These are phyloP conservation scores for Nephrocerus scutellatus DNA, from an alignment of 2,888 invertebrate genomes.

Conservation along the genomic window DNA sequence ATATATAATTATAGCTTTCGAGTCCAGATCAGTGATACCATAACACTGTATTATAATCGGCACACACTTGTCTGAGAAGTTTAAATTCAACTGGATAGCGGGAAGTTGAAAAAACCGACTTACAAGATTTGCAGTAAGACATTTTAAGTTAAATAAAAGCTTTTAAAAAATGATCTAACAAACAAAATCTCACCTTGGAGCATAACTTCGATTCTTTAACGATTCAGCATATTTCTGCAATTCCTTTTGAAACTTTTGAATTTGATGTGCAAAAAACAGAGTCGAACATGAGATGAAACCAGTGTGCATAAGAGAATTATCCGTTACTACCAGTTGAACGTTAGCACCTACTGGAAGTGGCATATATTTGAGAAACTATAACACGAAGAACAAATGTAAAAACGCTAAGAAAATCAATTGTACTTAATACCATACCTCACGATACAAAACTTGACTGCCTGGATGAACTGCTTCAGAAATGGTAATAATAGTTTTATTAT, in stretches of 20 bases:
- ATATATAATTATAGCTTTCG: too few species aligned
- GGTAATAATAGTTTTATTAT: constrained; percentile 34
- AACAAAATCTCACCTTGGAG: constrained; percentile 40
- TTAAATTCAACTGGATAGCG: too few species aligned
- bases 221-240: constrained; percentile 33
- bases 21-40: too few species aligned
- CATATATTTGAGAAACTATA: constrained; percentile 29
- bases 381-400: constrained; percentile 1
- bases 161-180: neutral
- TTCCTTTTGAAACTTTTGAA: constrained; percentile 34
- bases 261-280: constrained; percentile 29
- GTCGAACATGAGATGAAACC: constrained; percentile 38
- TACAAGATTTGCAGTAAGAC: too few species aligned
- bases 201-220: constrained; percentile 24
- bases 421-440: constrained; percentile 27
- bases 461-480: constrained; percentile 30
- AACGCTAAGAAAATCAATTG: neutral
- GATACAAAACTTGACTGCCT: constrained; percentile 22
- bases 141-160: neutral
- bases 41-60: too few species aligned
- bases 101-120: neutral
- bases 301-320: constrained; percentile 33
- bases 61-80: neutral
- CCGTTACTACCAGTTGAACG: constrained; percentile 36
- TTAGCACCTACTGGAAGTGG: constrained; percentile 31